phyloP scores from a whole-genome alignment of 2,113 vertebrate species.

The Coreoperca whiteheadi region DNA sequence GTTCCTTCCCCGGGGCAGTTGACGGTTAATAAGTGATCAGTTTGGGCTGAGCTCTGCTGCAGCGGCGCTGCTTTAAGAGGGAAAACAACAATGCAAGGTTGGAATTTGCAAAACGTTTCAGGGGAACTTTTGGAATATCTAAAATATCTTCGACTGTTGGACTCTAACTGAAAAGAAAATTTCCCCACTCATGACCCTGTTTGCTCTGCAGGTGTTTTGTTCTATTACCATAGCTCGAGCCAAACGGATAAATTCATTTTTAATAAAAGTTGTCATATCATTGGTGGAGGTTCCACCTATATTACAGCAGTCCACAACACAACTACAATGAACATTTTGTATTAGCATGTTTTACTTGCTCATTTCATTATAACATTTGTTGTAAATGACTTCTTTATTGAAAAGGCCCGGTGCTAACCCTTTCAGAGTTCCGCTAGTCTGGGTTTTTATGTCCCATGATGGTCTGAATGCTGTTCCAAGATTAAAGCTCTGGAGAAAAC shows the following conservation, averaged over 20 bases:
- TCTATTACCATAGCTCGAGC: background rate
- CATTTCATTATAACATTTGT: background rate
- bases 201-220: background rate
- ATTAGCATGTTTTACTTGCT: conserved; percentile 25
- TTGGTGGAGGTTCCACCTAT: background rate
- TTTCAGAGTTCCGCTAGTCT: background rate
- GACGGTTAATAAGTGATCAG: conserved; percentile 63
- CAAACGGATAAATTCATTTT: background rate
- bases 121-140: conserved; percentile 37
- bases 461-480: too few relatives aligned
- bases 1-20: conserved; percentile 55
- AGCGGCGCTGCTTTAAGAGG: background rate
- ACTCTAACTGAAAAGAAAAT: conserved; percentile 20
- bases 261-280: background rate
- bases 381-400: conserved; percentile 7
- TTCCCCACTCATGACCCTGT: background rate
- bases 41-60: conserved; percentile 15
- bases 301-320: background rate
- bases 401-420: background rate
- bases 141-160: conserved; percentile 30
- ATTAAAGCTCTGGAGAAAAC: background rate
- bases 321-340: background rate
- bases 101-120: conserved; percentile 50
- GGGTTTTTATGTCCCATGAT: conserved; percentile 11
- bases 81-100: conserved; percentile 4